Percentiles rank a stretch among this genome's conserved stretches.
phyloP scores from a whole-genome alignment of 2,113 vertebrate genomes.

The Bothrops jararaca region DNA sequence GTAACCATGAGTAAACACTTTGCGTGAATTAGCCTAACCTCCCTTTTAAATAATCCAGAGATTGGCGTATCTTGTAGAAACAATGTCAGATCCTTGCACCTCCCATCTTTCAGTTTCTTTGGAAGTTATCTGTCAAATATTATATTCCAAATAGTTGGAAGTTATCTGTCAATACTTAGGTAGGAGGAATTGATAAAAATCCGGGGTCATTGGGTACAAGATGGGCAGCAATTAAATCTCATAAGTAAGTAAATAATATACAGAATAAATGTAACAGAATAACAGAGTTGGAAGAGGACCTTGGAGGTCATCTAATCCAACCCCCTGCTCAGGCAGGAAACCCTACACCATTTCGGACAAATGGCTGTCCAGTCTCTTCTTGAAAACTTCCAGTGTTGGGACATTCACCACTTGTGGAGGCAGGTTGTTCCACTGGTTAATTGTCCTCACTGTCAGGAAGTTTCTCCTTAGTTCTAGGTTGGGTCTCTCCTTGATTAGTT shows the following conservation, averaged over 20 bases:
- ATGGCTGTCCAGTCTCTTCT: too few relatives aligned
- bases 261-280: not conserved
- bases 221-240: not conserved
- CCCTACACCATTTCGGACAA: too few relatives aligned
- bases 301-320: not conserved
- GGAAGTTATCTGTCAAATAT: not conserved
- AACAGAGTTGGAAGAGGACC: not conserved
- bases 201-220: too few relatives aligned
- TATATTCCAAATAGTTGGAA: too few relatives aligned
- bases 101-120: not conserved
- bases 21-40: not conserved
- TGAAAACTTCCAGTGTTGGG: too few relatives aligned
- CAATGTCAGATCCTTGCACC: not conserved
- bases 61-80: not conserved
- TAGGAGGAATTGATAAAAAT: not conserved
- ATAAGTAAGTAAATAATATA: not conserved
- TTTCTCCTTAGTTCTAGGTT: too few relatives aligned
- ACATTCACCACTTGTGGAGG: too few relatives aligned
- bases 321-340: too few relatives aligned
- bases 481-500: not conserved
- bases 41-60: not conserved
- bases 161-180: not conserved
- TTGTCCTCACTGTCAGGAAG: too few relatives aligned
- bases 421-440: too few relatives aligned
- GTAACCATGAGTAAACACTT: not conserved